Evolutionary conservation across 2,888 invertebrate genomes (phyloP).

Genomic region (Rosalia funebris): DNA sequence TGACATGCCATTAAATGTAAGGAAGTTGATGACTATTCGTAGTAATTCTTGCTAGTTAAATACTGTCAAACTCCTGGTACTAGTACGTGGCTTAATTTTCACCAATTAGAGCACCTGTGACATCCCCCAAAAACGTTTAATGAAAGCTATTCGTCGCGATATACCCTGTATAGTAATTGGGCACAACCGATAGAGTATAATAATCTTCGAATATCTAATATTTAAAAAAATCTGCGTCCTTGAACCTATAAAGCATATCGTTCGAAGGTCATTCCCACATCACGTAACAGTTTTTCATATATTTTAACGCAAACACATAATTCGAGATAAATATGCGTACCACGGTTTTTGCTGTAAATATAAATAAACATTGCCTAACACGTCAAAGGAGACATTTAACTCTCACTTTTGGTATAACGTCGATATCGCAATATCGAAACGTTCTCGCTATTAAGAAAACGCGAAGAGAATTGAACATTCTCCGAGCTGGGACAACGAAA

Average conservation of each 20-base stretch:
- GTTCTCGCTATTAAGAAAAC: not conserved
- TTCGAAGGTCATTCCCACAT: not conserved
- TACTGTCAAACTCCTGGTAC: too few species aligned
- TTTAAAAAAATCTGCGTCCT: not conserved
- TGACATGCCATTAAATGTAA: too few species aligned
- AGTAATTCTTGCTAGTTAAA: too few species aligned
- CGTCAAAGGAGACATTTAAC: conserved; percentile 1
- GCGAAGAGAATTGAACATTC: not conserved
- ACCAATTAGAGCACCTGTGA: too few species aligned
- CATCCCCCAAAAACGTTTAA: too few species aligned
- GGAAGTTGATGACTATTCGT: too few species aligned
- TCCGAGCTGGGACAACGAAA: not conserved
- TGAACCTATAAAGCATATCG: not conserved
- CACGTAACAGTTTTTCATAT: not conserved
- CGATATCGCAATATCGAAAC: conserved; percentile 8
- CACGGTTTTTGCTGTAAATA: conserved; percentile 7
- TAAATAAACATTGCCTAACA: conserved; percentile 8
- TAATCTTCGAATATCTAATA: not conserved
- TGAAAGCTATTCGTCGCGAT: too few species aligned
- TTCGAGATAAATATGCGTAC: not conserved
- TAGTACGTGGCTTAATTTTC: too few species aligned
- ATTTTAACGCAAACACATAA: not conserved
- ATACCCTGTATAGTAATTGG: too few species aligned
- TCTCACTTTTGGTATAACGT: conserved; percentile 10
- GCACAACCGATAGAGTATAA: too few species aligned